Conservation (phyloP, 2,888 invertebrate species). For the Altica lythri region DNA sequence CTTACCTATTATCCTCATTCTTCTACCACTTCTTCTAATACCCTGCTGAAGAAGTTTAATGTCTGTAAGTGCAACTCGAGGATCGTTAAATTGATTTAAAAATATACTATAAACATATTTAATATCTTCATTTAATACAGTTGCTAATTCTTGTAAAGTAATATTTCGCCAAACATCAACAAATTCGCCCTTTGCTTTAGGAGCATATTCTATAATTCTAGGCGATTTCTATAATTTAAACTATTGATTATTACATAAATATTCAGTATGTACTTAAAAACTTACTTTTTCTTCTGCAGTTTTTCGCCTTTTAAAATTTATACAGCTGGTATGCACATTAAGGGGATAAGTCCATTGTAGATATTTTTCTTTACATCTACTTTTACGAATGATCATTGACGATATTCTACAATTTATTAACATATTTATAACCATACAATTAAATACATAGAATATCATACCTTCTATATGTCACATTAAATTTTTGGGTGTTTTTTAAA, state of each 20-base stretch:
- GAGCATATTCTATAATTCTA: conserved; percentile 65
- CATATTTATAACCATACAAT: background rate
- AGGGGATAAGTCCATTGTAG: conserved; percentile 12
- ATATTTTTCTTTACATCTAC: conserved; percentile 14
- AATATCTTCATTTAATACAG: conserved; percentile 65
- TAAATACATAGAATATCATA: conserved; percentile 4
- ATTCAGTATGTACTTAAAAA: background rate
- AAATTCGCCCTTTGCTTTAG: conserved; percentile 62
- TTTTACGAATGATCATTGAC: conserved; percentile 22
- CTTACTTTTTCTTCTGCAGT: conserved; percentile 61
- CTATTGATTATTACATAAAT: background rate
- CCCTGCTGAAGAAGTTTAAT: conserved; percentile 51
- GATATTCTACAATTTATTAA: conserved; percentile 27
- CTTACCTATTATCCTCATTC: conserved; percentile 51
- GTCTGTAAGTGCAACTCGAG: conserved; percentile 48
- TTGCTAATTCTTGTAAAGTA: conserved; percentile 76
- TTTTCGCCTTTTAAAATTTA: conserved; percentile 64
- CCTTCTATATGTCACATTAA: conserved; percentile 14
- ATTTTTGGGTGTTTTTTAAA: conserved; percentile 12
- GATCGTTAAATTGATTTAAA: conserved; percentile 46
- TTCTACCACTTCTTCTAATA: conserved; percentile 50
- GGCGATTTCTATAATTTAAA: conserved; percentile 57
- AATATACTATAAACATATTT: conserved; percentile 60
- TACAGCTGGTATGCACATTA: conserved; percentile 50
- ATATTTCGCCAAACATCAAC: conserved; percentile 81